These are phyloP conservation scores for human (Homo sapiens) DNA, from an alignment of 2,113 vertebrate genomes.

Conservation along the genomic window GRCh38 chr14:98590501-98591000, in stretches of 20 bases:
- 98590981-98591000: background rate
- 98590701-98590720: rapidly evolving
- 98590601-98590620: background rate
- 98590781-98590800: background rate
- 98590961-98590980: rapidly evolving
- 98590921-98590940: rapidly evolving
- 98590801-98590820: background rate
- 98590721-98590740: rapidly evolving
- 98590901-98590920: conserved; percentile 8
- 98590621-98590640: background rate
- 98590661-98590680: no score
- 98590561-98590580: rapidly evolving
- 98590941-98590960: background rate
- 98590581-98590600: background rate
- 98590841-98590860: background rate
- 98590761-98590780: background rate
- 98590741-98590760: background rate
- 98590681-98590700: background rate
- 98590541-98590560: rapidly evolving
- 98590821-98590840: background rate
- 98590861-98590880: conserved; percentile 28
- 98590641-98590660: rapidly evolving
- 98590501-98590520: rapidly evolving
- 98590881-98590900: background rate
- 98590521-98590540: background rate